phyloP scores from a whole-genome alignment of 2,888 invertebrate species.

The Phanerotoma sp. region DNA sequence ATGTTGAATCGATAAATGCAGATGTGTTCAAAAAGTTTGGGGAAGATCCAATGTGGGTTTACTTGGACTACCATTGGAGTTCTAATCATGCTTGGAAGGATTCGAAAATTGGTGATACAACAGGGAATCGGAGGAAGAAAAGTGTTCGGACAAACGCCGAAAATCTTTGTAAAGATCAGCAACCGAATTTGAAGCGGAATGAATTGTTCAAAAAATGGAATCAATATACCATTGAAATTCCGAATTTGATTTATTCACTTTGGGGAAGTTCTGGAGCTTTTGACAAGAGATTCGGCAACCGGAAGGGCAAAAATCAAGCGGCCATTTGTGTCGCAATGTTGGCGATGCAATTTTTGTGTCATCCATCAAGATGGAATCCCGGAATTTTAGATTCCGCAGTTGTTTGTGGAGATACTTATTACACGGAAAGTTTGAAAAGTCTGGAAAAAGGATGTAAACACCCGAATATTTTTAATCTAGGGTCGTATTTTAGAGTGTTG shows the following conservation, averaged over 20 bases:
- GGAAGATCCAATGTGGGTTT: conserved; percentile 54
- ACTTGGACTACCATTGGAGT: conserved; percentile 53
- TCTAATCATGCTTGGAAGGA: conserved; percentile 35
- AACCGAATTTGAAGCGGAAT: not conserved
- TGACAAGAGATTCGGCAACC: conserved; percentile 44
- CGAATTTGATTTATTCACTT: conserved; percentile 47
- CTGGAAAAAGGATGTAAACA: conserved; percentile 29
- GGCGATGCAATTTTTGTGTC: conserved; percentile 45
- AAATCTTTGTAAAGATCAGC: too few species aligned
- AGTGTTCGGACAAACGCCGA: too few species aligned
- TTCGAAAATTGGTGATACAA: conserved; percentile 10
- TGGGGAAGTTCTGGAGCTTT: conserved; percentile 52
- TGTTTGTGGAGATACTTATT: conserved; percentile 49
- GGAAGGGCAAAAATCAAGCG: conserved; percentile 47
- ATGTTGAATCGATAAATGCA: conserved; percentile 47
- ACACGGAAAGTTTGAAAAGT: conserved; percentile 44
- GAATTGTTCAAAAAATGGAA: conserved; percentile 43
- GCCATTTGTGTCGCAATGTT: conserved; percentile 47
- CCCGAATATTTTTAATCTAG: conserved; percentile 44
- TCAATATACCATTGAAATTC: conserved; percentile 48
- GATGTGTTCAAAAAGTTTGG: conserved; percentile 37
- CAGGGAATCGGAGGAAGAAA: too few species aligned
- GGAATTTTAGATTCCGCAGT: conserved; percentile 51
- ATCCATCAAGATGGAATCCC: conserved; percentile 49
- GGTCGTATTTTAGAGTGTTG: conserved; percentile 42